These are phyloP conservation scores for Meteorus cinctellus DNA, from an alignment of 2,888 invertebrate species.

Conservation along the genomic window DNA sequence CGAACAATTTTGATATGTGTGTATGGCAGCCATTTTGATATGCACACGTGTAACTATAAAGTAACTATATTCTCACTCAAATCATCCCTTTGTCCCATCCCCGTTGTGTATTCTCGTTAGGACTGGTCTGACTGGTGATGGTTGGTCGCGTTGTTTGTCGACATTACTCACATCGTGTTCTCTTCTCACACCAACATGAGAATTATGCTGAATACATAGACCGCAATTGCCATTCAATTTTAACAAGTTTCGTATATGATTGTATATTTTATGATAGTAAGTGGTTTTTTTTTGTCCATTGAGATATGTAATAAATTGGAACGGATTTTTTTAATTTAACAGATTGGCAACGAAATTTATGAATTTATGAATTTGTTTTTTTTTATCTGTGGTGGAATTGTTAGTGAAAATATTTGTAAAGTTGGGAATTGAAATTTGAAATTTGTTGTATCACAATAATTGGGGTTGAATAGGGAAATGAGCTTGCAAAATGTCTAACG, in stretches of 20 bases:
- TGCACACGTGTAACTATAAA: not conserved
- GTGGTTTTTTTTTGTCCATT: no score
- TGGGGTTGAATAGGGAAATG: no score
- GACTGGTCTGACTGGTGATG: not conserved
- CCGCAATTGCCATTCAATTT: not conserved
- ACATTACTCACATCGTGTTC: not conserved
- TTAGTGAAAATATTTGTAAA: no score
- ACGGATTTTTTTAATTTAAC: no score
- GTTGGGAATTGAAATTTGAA: no score
- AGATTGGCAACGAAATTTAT: no score
- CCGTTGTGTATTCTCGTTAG: slow-evolving; percentile 2
- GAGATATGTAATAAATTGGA: no score
- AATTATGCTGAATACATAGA: not conserved
- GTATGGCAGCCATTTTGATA: not conserved
- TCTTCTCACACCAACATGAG: not conserved
- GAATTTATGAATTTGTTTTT: no score
- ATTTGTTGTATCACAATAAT: no score
- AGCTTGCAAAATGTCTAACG: no score
- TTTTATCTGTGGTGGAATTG: no score
- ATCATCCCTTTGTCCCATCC: not conserved
- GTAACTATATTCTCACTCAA: not conserved
- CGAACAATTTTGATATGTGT: not conserved
- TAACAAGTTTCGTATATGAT: not conserved
- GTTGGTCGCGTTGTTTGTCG: slow-evolving; percentile 4
- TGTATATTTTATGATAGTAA: not conserved